Evolutionary conservation across 2,888 invertebrate genomes (phyloP), one percentile per base, ranked within the genome.

Genomic region (Volucella inanis): DNA sequence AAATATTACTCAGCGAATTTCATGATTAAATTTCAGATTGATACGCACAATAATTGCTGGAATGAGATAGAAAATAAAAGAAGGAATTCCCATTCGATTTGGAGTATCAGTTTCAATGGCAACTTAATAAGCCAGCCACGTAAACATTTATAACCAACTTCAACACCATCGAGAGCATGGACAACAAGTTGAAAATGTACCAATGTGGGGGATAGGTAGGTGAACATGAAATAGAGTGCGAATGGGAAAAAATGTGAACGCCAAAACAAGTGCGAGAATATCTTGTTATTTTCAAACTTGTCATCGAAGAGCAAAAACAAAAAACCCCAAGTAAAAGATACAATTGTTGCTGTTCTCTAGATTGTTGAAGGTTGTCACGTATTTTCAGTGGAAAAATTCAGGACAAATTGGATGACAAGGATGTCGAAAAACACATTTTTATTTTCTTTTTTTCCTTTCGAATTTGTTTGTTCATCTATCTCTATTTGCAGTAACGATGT

Each of bases 141-240:
- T 67, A 67, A 67, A 67, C 67, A 67, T 67, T 67, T 67, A 67
- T 54, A 67, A 54, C 43, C 54, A 43, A 43, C 67, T 67, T 52
- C 22, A 59, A 43, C 15, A 55, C 14, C 38, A 31, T 31, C 31
- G 14, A 55, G 9, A 14, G 39, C 38, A 55, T 55, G 8, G 12
- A 39, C 38, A 55, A 38, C 8, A 9, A 55, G 55, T 55, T 55
- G 4, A 55, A 22, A 22, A 22, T 22, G 18, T 22, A 22, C 6
- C 4, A 31, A 6, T 31, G 31, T 31, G 31, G 31, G 31, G 31
- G 6, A 31, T 31, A 6, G 31, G 31, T 31, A 6, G 4, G 2
- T 31, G 31, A 0, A 6, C 31, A 22, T 22, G 3, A 22, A 22
- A 22, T 3, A 22, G 31, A 31, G 6, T 6, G 31, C 6, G 6